Conservation (phyloP, 2,888 invertebrate genomes). For the Parnassius apollo region DNA sequence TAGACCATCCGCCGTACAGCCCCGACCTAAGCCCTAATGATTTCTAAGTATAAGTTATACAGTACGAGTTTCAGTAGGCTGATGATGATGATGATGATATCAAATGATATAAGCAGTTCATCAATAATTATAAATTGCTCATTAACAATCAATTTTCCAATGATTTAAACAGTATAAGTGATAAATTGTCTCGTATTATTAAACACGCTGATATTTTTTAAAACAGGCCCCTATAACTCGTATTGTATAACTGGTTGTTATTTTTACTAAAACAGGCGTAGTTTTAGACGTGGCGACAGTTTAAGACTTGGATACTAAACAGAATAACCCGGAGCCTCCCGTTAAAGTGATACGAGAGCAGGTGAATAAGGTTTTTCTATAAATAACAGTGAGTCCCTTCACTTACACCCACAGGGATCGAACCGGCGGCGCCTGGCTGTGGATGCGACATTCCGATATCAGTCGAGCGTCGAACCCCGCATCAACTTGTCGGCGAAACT, state of each 20-base stretch:
- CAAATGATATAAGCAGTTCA: too few relatives aligned
- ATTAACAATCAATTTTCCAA: too few relatives aligned
- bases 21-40: too few relatives aligned
- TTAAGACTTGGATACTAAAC: neutral
- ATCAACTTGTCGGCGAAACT: slow-evolving; percentile 28
- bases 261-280: neutral
- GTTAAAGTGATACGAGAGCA: slow-evolving; percentile 30
- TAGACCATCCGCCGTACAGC: too few relatives aligned
- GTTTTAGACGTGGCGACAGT: neutral
- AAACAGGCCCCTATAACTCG: neutral
- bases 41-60: too few relatives aligned
- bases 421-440: slow-evolving; percentile 52
- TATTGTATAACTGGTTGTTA: too few relatives aligned
- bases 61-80: too few relatives aligned
- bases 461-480: slow-evolving; percentile 24
- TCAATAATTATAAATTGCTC: too few relatives aligned
- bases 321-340: slow-evolving; percentile 4
- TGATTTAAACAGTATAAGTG: too few relatives aligned
- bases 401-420: slow-evolving; percentile 50
- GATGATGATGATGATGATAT: too few relatives aligned
- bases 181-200: too few relatives aligned
- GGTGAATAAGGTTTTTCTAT: slow-evolving; percentile 48
- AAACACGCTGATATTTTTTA: too few relatives aligned
- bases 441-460: slow-evolving; percentile 47
- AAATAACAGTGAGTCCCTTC: slow-evolving; percentile 48